Percentiles rank a stretch among this genome's conserved stretches.
Conservation (phyloP, 2,113 vertebrate species). For the Myodes glareolus region DNA sequence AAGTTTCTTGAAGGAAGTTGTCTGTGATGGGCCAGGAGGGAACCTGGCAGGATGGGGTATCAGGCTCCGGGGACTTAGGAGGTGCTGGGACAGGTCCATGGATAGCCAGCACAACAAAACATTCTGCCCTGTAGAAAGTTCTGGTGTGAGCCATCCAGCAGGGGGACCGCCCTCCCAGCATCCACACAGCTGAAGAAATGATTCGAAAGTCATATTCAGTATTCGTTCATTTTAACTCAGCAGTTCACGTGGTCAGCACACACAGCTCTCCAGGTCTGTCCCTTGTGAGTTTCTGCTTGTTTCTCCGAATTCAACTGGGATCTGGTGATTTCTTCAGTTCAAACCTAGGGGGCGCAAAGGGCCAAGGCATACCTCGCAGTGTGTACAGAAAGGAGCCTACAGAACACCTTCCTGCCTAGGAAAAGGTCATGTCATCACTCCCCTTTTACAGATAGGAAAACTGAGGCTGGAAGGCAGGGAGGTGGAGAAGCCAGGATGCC, state of each 20-base stretch:
- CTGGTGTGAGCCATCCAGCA: background rate
- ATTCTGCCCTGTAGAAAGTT: fast-evolving
- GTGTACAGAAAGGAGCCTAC: fast-evolving
- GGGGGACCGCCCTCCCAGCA: fast-evolving
- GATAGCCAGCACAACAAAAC: background rate
- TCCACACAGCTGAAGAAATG: background rate
- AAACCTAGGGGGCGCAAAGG: background rate
- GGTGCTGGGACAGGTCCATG: fast-evolving
- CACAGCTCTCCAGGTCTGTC: background rate
- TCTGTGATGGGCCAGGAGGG: background rate
- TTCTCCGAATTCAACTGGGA: background rate
- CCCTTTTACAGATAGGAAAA: background rate
- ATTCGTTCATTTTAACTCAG: background rate
- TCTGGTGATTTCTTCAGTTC: background rate
- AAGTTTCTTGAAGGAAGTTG: background rate
- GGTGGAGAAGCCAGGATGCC: background rate
- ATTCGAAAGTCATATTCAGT: background rate
- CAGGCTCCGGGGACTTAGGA: background rate
- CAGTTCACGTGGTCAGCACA: no score
- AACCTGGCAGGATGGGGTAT: background rate
- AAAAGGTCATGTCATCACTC: no score
- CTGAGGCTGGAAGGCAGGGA: background rate
- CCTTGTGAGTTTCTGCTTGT: background rate
- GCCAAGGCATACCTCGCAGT: background rate
- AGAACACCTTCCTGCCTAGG: background rate